Base-by-base conservation (phyloP, 2,113 vertebrate species). In the Nothocercus nigrocapillus region DNA sequence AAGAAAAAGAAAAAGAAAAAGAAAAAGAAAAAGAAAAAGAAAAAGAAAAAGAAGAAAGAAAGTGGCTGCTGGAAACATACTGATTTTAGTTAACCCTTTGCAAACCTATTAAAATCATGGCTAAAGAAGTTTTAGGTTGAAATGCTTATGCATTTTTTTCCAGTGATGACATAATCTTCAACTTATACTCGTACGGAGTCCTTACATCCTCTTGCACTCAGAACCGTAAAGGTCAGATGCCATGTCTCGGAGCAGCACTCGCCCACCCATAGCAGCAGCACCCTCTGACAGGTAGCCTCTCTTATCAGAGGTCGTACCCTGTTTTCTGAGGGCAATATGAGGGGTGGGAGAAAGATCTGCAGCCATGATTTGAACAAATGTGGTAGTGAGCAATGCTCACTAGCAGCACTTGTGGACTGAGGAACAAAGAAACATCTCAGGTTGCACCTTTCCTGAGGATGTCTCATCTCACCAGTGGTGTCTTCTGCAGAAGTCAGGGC, bases 381-480 rank as follows among this genome's bases (percentile, higher is more conserved):
- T 4, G 45, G 0, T 1, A 5, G 2, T 11, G 70, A 58, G 54
- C 54, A 30, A 47, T 25, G n/a, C 44, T n/a, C 11, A 13, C 44
- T 45, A 44, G 64, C 30, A 20, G 38, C 34, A 56, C n/a, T 79
- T 34, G 62, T 59, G 73, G 78, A 36, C 49, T 81, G n/a, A 73
- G 64, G 40, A 84, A 42, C 24, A 40, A 81, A 63, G 28, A 42
- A 64, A 16, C 54, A 25, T 0, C 0, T 25, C 36, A 10, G 15
- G 32, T 25, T 0, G 0, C 14, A 4, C 3, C 8, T 82, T 77
- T 78, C 38, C 28, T 78, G 0, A 2, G 49, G 25, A 70, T 3
- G 9, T 61, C 24, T 28, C 24, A 6, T 69, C 32, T 69, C 63
- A 54, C 10, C 82, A 61, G 22, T 28, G n/a, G 7, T 82, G 34